Evolutionary conservation across 2,888 invertebrate species (phyloP), one percentile per base, ranked within the genome.

Genomic region (Phalangium opilio): DNA sequence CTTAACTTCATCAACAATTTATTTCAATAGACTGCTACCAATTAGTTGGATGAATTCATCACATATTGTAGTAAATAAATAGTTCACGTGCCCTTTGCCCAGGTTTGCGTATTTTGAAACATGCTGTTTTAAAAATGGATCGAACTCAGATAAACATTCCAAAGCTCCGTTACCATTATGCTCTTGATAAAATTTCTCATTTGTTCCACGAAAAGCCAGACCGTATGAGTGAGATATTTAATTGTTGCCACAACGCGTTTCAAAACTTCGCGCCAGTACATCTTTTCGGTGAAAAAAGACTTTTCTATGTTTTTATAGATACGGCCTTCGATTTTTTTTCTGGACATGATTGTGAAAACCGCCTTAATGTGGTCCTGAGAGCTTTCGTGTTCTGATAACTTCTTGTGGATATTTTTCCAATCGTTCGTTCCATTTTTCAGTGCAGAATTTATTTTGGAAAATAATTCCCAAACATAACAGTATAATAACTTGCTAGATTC

Each of bases 11-110:
- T 53, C 49, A 11, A 60, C 27, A 53, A 61, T 60, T 34, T 20
- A 54, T 47, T 54, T 56, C 41, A 49, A 34, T 18, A 59, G 56
- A 44, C 57, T 55, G 45, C 58, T 43, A 51, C 52, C 57, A 58
- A 63, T 62, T 49, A 61, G 38, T 10, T 59, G 48, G 55, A 60
- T 59, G 53, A 62, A 60, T 52, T 62, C 59, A 44, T 61, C 57
- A 54, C 60, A 59, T 18, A 58, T 62, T 50, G 55, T 60, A 11
- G 55, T 56, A 44, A 55, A 55, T 47, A 57, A 50, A 54, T 58
- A 59, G 44, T 64, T 52, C 50, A 57, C 52, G 40, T 45, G 47
- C 5, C 59, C 61, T 45, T 42, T 55, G n/a, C 60, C 60, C 38
- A 50, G 48, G 47, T 61, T 61, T 19, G 58, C 61, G 50, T 57